Percentiles rank a stretch among this genome's conserved stretches.
These are phyloP conservation scores for Saccostrea cuccullata DNA, from an alignment of 1,140 invertebrate genomes.

Conservation along the genomic window DNA sequence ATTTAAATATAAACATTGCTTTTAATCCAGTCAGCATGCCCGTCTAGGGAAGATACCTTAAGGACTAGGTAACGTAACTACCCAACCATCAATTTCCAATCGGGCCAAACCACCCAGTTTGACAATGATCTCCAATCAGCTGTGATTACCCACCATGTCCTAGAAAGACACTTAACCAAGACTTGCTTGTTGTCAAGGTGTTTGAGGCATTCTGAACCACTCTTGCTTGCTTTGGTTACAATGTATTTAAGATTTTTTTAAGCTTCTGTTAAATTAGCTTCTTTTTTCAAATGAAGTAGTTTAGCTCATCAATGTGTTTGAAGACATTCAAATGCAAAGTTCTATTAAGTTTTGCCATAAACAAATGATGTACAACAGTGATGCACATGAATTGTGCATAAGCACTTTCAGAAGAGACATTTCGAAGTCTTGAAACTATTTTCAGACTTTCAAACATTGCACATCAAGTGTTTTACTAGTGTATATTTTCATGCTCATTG, in stretches of 20 bases:
- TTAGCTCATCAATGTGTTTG: constrained; percentile 12
- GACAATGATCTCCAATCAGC: constrained; percentile 10
- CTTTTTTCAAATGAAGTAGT: constrained; percentile 5
- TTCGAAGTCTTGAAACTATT: constrained; percentile 14
- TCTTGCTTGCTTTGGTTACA: background rate
- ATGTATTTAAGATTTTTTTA: background rate
- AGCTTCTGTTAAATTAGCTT: background rate
- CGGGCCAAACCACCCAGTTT: constrained; percentile 3
- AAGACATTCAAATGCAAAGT: constrained; percentile 8
- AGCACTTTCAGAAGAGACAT: constrained; percentile 23
- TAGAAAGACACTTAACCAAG: background rate
- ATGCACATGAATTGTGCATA: constrained; percentile 11
- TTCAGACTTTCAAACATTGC: constrained; percentile 1
- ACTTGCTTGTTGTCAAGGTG: background rate
- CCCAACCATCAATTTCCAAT: constrained; percentile 24
- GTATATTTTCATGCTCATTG: constrained; percentile 36
- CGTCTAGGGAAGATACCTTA: background rate
- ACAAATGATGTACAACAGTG: background rate
- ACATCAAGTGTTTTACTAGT: constrained; percentile 28
- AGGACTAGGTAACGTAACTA: constrained; percentile 18
- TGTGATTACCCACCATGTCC: constrained; percentile 13
- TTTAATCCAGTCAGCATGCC: constrained; percentile 26
- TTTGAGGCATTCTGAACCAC: background rate
- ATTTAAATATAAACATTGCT: constrained; percentile 38
- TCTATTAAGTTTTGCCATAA: background rate